Conservation (phyloP, 2,797 vertebrate genomes). For the Manis crassicaudata region DNA sequence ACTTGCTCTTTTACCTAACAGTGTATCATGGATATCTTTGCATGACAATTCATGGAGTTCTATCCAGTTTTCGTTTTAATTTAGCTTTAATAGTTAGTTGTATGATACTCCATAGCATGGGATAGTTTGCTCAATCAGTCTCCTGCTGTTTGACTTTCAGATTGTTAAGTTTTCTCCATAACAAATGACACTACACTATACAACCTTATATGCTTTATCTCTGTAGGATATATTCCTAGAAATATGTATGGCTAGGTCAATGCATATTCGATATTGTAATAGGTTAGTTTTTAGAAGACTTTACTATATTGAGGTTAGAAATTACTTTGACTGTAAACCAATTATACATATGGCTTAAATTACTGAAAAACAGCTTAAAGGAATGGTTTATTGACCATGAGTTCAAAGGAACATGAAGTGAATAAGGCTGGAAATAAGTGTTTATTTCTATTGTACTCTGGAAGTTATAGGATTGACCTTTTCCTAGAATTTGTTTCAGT, state of each 20-base stretch:
- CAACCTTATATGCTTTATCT: not conserved
- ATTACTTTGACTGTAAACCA: conserved; percentile 38
- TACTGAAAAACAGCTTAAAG: conserved; percentile 21
- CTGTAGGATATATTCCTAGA: not conserved
- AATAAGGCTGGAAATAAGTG: not conserved
- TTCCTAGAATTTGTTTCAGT: conserved; percentile 19
- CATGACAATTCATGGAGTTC: not conserved
- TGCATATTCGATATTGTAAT: not conserved
- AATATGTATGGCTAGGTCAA: not conserved
- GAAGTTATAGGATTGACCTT: not conserved
- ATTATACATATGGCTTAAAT: not conserved
- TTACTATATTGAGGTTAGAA: not conserved
- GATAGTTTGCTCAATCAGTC: conserved; percentile 5
- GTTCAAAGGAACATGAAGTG: not conserved
- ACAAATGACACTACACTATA: not conserved
- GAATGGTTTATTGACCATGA: not conserved
- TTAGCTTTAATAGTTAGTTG: conserved; percentile 5
- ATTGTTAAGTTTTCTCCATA: not conserved
- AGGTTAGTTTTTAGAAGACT: conserved; percentile 27
- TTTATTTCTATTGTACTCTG: conserved; percentile 40
- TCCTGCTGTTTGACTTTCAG: conserved; percentile 41
- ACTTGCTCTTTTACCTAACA: not conserved
- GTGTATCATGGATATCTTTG: not conserved
- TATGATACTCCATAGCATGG: conserved; percentile 12
- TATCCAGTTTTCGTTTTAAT: conserved; percentile 27